These are phyloP conservation scores for Trachops cirrhosus DNA, from an alignment of 2,797 vertebrate genomes.

Conservation along the genomic window DNA sequence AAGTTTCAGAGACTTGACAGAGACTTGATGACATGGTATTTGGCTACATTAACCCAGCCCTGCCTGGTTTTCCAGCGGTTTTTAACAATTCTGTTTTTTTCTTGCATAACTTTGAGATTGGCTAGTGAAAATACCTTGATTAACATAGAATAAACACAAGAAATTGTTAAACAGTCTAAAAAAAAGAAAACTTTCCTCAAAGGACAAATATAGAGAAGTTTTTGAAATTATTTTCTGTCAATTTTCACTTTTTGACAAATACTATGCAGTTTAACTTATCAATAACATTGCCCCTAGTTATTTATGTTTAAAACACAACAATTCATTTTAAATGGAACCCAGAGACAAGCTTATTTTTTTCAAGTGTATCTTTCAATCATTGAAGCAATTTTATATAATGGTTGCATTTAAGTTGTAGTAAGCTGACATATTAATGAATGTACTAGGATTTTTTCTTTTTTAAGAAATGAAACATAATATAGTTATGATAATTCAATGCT, in stretches of 20 bases:
- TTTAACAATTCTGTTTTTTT: background rate
- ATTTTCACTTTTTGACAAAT: background rate
- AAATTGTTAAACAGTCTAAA: conserved; percentile 23
- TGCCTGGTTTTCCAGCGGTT: background rate
- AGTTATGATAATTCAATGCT: conserved; percentile 1
- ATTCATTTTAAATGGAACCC: conserved; percentile 26
- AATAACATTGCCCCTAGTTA: background rate
- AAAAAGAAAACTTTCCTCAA: background rate
- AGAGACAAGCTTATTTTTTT: background rate
- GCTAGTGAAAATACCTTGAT: background rate
- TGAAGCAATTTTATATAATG: background rate
- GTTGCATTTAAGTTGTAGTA: background rate
- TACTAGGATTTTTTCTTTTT: background rate
- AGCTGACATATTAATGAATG: conserved; percentile 1
- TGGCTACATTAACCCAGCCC: background rate
- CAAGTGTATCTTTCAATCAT: background rate
- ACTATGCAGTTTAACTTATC: background rate
- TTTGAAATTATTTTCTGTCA: conserved; percentile 24
- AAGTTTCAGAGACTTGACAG: background rate
- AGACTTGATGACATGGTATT: background rate
- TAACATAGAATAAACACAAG: background rate
- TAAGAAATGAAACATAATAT: background rate
- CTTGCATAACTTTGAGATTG: background rate
- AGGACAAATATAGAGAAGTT: background rate
- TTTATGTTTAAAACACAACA: conserved; percentile 24